Percentiles rank a stretch among this genome's conserved stretches.
These are phyloP conservation scores for Sebastes trivittatus DNA, from an alignment of 2,797 vertebrate species.

Conservation along the genomic window DNA sequence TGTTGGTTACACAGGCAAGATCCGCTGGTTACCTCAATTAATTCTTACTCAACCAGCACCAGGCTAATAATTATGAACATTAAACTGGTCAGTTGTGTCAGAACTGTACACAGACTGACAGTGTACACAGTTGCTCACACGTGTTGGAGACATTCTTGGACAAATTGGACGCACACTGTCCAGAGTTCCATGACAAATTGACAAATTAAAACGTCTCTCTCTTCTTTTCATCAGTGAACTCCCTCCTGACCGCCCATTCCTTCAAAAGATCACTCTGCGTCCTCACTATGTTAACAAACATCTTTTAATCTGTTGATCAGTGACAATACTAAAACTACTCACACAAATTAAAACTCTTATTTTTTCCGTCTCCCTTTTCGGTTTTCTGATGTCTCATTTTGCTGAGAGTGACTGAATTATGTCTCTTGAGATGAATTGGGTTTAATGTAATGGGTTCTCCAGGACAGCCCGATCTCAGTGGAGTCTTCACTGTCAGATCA, in stretches of 20 bases:
- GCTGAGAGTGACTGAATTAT: not conserved
- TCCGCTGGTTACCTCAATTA: not conserved
- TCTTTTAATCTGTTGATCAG: not conserved
- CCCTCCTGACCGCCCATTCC: not conserved
- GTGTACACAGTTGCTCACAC: not conserved
- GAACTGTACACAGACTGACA: not conserved
- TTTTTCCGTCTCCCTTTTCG: not conserved
- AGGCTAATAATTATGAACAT: not conserved
- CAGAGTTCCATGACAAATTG: not conserved
- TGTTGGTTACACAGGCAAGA: not conserved
- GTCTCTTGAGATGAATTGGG: not conserved
- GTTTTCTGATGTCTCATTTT: not conserved
- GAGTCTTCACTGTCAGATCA: conserved; percentile 1
- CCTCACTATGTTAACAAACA: not conserved
- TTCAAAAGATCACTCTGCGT: not conserved
- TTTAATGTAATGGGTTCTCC: conserved; percentile 4
- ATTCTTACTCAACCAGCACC: not conserved
- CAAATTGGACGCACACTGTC: not conserved
- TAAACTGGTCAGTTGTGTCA: not conserved
- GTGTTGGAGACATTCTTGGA: not conserved
- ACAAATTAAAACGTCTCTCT: not conserved
- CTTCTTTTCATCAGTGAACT: not conserved
- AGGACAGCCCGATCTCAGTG: not conserved
- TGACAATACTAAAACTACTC: not conserved
- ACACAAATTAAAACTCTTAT: not conserved